A percentile compares a stretch with the other conserved stretches of the same genome.
These are phyloP conservation scores for Dunckerocampus dactyliophorus DNA, from an alignment of 2,113 vertebrate genomes.

Conservation along the genomic window DNA sequence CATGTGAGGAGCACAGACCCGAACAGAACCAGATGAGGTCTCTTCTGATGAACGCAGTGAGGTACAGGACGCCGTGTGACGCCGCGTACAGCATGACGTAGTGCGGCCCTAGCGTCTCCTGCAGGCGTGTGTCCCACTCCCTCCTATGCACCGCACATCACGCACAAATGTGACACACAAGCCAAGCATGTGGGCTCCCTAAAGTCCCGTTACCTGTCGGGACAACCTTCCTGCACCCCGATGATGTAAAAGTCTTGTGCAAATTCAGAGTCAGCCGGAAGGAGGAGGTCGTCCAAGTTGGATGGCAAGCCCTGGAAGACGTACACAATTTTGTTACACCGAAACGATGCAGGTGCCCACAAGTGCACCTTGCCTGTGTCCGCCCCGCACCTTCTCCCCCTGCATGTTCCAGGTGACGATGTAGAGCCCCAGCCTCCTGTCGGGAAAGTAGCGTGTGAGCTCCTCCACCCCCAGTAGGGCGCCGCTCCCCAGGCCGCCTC, in stretches of 20 bases:
- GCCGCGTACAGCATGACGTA: conserved; percentile 88
- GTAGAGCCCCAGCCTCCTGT: conserved; percentile 83
- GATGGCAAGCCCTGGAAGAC: conserved; percentile 78
- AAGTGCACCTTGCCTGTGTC: not conserved
- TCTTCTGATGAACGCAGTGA: conserved; percentile 85
- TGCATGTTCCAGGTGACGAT: conserved; percentile 98
- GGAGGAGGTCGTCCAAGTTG: conserved; percentile 87
- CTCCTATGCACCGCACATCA: conserved; percentile 68
- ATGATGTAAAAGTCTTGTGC: conserved; percentile 93
- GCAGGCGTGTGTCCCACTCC: conserved; percentile 93
- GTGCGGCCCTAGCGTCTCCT: conserved; percentile 90
- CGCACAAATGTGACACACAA: not conserved
- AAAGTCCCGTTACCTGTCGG: conserved; percentile 80
- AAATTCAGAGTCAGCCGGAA: conserved; percentile 87
- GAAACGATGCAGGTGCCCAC: not conserved
- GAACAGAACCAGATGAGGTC: conserved; percentile 99
- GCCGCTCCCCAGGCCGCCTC: conserved; percentile 86
- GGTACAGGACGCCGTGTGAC: conserved; percentile 86
- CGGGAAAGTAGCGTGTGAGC: conserved; percentile 88
- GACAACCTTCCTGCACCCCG: conserved; percentile 94
- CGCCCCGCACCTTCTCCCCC: conserved; percentile 81
- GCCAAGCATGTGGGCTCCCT: not conserved
- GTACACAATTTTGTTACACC: not conserved
- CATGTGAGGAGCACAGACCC: conserved; percentile 65
- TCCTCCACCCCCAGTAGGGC: conserved; percentile 92